Evolutionary conservation across 2,113 vertebrate species (phyloP).

Genomic region (Neodon shergylaensis): DNA sequence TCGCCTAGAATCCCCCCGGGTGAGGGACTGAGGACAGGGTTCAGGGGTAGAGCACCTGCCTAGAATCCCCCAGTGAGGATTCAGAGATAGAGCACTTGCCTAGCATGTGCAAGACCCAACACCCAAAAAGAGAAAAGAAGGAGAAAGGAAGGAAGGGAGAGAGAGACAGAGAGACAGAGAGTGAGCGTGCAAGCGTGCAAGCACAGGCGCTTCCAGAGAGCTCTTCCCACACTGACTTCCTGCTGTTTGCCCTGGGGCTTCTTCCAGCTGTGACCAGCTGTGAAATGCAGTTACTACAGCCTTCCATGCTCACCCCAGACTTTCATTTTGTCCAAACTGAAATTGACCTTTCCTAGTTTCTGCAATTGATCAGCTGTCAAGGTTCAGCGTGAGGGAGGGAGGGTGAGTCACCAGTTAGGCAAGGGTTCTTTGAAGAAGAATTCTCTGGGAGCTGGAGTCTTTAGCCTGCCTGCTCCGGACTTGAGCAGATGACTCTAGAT

Average conservation of each 20-base stretch:
- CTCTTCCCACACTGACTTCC: rapidly evolving
- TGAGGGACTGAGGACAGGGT: not conserved
- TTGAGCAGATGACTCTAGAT: not conserved
- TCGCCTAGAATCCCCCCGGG: not conserved
- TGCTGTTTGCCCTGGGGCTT: not conserved
- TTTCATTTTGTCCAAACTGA: not conserved
- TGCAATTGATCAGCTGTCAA: not conserved
- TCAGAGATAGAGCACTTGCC: not conserved
- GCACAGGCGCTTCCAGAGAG: no score
- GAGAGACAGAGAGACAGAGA: not conserved
- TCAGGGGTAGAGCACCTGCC: not conserved
- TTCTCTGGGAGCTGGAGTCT: not conserved
- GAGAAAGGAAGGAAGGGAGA: not conserved
- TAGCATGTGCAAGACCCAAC: not conserved
- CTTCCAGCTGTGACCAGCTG: not conserved
- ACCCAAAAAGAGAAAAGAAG: not conserved
- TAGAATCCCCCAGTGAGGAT: not conserved
- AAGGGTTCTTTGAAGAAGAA: not conserved
- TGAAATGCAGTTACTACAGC: not conserved
- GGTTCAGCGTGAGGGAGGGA: not conserved
- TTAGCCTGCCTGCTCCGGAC: not conserved
- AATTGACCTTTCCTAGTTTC: not conserved
- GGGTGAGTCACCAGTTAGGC: not conserved
- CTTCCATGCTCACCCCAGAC: rapidly evolving
- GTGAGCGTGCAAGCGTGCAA: no score